A percentile compares a stretch with the other conserved stretches of the same genome.
Conservation (phyloP, 2,797 vertebrate species). For the Scolopax bukidnonensis region DNA sequence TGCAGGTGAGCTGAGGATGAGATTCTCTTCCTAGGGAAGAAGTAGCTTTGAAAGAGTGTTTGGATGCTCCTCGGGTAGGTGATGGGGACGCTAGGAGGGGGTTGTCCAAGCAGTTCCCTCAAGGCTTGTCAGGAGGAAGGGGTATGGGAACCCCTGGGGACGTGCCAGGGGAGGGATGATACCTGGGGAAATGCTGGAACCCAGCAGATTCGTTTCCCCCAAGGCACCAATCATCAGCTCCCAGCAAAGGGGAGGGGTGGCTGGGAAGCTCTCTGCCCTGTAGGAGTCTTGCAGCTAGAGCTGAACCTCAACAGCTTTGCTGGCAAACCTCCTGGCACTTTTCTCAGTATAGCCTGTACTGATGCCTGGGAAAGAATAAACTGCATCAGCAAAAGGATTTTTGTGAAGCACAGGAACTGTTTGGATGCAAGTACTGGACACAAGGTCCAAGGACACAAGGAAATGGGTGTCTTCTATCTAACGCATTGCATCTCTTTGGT, state of each 20-base stretch:
- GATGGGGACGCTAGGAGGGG: background rate
- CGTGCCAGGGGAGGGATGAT: background rate
- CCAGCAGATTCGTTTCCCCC: background rate
- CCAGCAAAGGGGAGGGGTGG: background rate
- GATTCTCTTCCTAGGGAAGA: background rate
- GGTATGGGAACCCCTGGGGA: background rate
- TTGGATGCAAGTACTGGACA: background rate
- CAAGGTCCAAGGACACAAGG: background rate
- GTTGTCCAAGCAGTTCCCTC: background rate
- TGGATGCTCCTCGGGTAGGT: accelerated
- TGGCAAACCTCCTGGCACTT: background rate
- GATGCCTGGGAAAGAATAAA: background rate
- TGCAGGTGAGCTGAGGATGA: background rate
- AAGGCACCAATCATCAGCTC: background rate
- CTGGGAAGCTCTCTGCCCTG: background rate
- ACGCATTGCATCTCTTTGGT: background rate
- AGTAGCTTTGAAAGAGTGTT: background rate
- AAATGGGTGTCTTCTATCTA: background rate
- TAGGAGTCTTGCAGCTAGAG: background rate
- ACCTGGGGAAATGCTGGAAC: background rate
- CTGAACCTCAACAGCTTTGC: background rate
- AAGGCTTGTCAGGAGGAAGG: background rate
- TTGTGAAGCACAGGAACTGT: background rate
- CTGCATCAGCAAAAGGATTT: background rate
- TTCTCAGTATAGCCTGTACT: background rate